Conservation (phyloP, 2,888 invertebrate species). For the Boloria euphrosyne region DNA sequence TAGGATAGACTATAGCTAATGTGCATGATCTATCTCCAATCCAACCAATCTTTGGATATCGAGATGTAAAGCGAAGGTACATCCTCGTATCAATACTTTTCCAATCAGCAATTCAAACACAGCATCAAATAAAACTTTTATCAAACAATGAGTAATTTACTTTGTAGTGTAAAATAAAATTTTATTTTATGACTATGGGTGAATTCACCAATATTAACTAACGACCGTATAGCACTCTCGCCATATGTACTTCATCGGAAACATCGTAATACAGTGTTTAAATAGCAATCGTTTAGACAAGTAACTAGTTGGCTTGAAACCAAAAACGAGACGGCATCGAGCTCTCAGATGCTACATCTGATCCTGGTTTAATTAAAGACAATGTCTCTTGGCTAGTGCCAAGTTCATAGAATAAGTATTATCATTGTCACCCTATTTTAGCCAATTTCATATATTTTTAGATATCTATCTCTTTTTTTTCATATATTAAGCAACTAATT, state of each 20-base stretch:
- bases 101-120: too few relatives aligned
- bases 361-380: conserved; percentile 72
- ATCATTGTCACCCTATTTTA: conserved; percentile 20
- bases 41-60: background rate
- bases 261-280: conserved; percentile 29
- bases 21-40: too few relatives aligned
- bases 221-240: too few relatives aligned
- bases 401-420: conserved; percentile 44
- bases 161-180: too few relatives aligned
- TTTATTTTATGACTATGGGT: too few relatives aligned
- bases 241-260: conserved; percentile 4
- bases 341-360: conserved; percentile 53
- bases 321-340: conserved; percentile 60
- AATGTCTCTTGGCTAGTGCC: conserved; percentile 51
- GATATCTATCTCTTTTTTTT: too few relatives aligned
- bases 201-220: background rate
- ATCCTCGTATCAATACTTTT: too few relatives aligned
- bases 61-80: too few relatives aligned
- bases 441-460: background rate
- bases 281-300: conserved; percentile 61
- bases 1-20: too few relatives aligned
- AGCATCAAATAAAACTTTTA: too few relatives aligned
- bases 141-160: too few relatives aligned
- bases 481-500: too few relatives aligned
- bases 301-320: conserved; percentile 68